Evolutionary conservation across 2,113 vertebrate genomes (phyloP), one percentile per base, ranked within the genome.

Genomic region (Polypterus bichir): DNA sequence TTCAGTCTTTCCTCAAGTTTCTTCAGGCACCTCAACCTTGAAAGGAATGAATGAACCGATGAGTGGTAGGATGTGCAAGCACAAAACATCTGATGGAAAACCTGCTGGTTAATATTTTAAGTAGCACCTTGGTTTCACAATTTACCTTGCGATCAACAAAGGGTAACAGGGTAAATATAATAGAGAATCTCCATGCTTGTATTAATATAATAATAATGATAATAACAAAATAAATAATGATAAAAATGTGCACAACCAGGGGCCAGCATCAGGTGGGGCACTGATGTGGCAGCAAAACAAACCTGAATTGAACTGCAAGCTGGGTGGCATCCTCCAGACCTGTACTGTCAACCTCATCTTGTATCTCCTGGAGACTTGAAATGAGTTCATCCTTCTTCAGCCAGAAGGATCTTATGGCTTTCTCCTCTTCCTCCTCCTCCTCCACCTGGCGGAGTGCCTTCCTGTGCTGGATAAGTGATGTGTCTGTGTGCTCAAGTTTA

Each of bases 301-400:
- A 97, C 96, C 91, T 90, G 66, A 91, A 83, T 27, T 93, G 91
- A 44, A 97, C 72, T 7, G 92, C 92, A 6, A 91, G 94, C 61
- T 86, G 77, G 8, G 91, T 93, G 47, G 92, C 83, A 71, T 98
- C 96, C 66, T 84, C 91, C 49, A 98, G 78, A 5, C 89, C 82
- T 69, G 89, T 77, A 45, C 70, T 77, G 66, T 83, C 80, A 5
- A 91, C 79, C 1, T 70, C 70, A 3, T 75, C 77, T 57, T 76
- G 79, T 4, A 97, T 61, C 62, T 85, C 90, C 63, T 83, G 84
- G 69, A 98, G 78, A 70, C 77, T 87, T 63, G 77, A 87, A 57
- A 84, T 67, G 60, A 93, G 74, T 1, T 81, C 77, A 46, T 70
- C 69, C 44, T 74, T 89, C 77, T 81, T 91, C 49, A 76, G 65